Conservation (phyloP, 2,888 invertebrate species). For the Plagiodera versicolora region DNA sequence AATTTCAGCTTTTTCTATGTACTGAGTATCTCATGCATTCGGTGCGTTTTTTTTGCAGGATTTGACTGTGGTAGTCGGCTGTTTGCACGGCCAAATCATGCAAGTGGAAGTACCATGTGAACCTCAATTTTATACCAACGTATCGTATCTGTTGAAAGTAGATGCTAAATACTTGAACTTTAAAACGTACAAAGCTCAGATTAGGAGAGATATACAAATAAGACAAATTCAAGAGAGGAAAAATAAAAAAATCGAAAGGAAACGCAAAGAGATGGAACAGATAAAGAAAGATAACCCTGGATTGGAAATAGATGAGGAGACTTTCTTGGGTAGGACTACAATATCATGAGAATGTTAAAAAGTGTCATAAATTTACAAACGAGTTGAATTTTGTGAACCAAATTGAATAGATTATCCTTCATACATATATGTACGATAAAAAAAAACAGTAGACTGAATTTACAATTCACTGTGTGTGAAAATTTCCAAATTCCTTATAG, state of each 20-base stretch:
- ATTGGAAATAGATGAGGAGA: conserved; percentile 62
- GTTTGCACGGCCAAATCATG: conserved; percentile 59
- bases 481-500: too few relatives aligned
- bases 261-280: conserved; percentile 62
- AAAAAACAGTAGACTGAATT: too few relatives aligned
- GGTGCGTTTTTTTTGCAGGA: conserved; percentile 30
- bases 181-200: conserved; percentile 62
- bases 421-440: too few relatives aligned
- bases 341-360: too few relatives aligned
- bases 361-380: too few relatives aligned
- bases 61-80: conserved; percentile 59
- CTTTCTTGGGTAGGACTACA: conserved; percentile 64
- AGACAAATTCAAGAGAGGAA: conserved; percentile 59
- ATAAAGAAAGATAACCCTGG: conserved; percentile 62
- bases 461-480: too few relatives aligned
- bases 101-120: conserved; percentile 57
- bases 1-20: background rate
- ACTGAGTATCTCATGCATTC: background rate
- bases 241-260: conserved; percentile 57
- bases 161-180: conserved; percentile 56
- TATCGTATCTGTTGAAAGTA: conserved; percentile 53
- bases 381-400: too few relatives aligned
- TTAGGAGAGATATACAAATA: conserved; percentile 62
- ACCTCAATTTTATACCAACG: conserved; percentile 54
- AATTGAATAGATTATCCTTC: too few relatives aligned